phyloP scores from a whole-genome alignment of 1,140 invertebrate species.

The Neocloeon triangulifer region DNA sequence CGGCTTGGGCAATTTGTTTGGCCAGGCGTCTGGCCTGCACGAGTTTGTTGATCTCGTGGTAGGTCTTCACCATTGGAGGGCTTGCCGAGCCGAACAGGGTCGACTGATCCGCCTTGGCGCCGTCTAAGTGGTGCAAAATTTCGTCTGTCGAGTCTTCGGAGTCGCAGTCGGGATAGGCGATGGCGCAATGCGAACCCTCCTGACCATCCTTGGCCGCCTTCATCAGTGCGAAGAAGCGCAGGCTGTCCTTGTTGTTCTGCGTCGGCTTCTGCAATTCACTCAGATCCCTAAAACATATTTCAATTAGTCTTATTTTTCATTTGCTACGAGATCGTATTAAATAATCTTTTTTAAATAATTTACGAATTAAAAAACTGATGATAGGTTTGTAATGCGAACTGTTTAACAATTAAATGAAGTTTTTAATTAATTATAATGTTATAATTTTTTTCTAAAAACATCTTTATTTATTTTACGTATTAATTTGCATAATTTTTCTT shows the following conservation, averaged over 20 bases:
- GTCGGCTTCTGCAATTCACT: constrained; percentile 60
- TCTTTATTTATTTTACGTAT: too few species aligned
- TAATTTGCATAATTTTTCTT: too few species aligned
- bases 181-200: constrained; percentile 41
- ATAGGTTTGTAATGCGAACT: too few species aligned
- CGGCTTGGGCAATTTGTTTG: not conserved
- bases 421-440: too few species aligned
- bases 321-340: too few species aligned
- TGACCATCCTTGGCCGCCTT: constrained; percentile 66
- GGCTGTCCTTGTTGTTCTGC: constrained; percentile 57
- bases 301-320: too few species aligned
- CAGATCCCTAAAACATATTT: too few species aligned
- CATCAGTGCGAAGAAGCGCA: constrained; percentile 73
- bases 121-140: too few species aligned
- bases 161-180: constrained; percentile 22
- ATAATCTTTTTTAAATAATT: too few species aligned
- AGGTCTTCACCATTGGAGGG: constrained; percentile 62
- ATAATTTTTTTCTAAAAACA: too few species aligned
- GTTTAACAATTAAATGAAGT: too few species aligned
- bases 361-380: too few species aligned
- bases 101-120: not conserved
- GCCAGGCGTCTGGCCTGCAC: constrained; percentile 39
- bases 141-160: constrained; percentile 23
- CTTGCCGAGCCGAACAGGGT: constrained; percentile 17
- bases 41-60: constrained; percentile 64